Base-by-base conservation (phyloP, 2,797 vertebrate genomes). In the Limnodromus scolopaceus region DNA sequence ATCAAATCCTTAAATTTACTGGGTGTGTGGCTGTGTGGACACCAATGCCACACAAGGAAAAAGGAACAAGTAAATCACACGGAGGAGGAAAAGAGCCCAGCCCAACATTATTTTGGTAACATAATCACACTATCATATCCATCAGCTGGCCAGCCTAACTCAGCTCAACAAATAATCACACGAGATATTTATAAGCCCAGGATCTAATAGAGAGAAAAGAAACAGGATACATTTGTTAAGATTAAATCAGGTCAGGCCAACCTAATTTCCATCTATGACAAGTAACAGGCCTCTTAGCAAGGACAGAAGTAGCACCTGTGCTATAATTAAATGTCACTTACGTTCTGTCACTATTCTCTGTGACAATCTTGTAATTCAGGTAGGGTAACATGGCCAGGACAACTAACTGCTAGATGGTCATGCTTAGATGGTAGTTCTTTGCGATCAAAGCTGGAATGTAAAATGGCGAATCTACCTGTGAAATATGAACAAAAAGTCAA, bases 281-380 rank as follows among this genome's bases (percentile, higher is more conserved):
- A 70, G 38, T 53, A 87, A 34, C 19, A 54, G 54, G 45, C 17
- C 23, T 63, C 34, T 61, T 46, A 87, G 60, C 27, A 72, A 84
- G 53, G 27, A 54, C 0, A 51, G 51, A 74, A 51, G 38, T 30
- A 78, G 18, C 43, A 79, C 11, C 45, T 0, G 0, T 30, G 38
- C 19, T 57, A 36, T 46, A 92, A 76, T 79, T 61, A 71, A 94
- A 58, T 2, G 0, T 54, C 27, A 36, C 25, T 92, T 80, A 25
- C 5, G 55, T 88, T 87, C 70, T 86, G 49, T 11, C 34, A 57
- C 49, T 65, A 19, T 70, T 80, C 79, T 69, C 46, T 71, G 18
- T 68, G 51, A 39, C 46, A 54, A 65, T 70, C 55, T 70, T 83
- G 4, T 74, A 58, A 63, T 28, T 54, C 43, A 63, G 55, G n/a